Conservation (phyloP, 2,888 invertebrate genomes). For the Asteroscopus sphinx region DNA sequence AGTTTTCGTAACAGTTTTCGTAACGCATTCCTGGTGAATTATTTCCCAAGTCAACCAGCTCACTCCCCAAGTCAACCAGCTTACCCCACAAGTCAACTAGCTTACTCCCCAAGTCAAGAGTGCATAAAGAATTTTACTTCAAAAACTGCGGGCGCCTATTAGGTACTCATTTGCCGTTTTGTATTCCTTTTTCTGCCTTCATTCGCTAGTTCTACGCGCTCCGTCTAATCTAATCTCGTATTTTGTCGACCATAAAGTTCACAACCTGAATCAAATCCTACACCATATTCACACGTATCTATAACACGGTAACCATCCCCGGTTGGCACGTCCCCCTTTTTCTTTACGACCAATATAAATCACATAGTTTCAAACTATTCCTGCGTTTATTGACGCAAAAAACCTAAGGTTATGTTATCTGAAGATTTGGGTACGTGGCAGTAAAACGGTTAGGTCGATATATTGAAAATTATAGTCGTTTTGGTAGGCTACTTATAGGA, state of each 20-base stretch:
- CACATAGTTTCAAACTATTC: constrained; percentile 54
- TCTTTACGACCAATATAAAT: constrained; percentile 55
- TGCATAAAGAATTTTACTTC: too few species aligned
- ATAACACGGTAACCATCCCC: constrained; percentile 43
- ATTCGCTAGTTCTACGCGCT: too few species aligned
- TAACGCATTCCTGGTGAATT: too few species aligned
- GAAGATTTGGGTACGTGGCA: constrained; percentile 34
- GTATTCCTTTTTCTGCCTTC: too few species aligned
- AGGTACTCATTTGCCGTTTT: too few species aligned
- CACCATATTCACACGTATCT: constrained; percentile 2
- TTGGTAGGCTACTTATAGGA: constrained; percentile 20
- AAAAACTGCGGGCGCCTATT: too few species aligned
- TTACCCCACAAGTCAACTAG: too few species aligned
- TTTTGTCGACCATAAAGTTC: constrained; percentile 17
- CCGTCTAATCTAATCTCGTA: neutral
- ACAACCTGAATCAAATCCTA: constrained; percentile 13
- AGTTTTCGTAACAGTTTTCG: too few species aligned
- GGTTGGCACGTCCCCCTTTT: constrained; percentile 47
- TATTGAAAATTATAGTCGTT: constrained; percentile 41
- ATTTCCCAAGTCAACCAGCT: too few species aligned
- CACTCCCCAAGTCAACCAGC: too few species aligned
- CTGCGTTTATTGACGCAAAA: constrained; percentile 55
- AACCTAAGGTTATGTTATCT: constrained; percentile 38
- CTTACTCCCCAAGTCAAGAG: too few species aligned
- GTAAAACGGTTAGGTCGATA: constrained; percentile 39